Base-by-base conservation (phyloP, 1,140 invertebrate species). In the Drosophila navojoa region DNA sequence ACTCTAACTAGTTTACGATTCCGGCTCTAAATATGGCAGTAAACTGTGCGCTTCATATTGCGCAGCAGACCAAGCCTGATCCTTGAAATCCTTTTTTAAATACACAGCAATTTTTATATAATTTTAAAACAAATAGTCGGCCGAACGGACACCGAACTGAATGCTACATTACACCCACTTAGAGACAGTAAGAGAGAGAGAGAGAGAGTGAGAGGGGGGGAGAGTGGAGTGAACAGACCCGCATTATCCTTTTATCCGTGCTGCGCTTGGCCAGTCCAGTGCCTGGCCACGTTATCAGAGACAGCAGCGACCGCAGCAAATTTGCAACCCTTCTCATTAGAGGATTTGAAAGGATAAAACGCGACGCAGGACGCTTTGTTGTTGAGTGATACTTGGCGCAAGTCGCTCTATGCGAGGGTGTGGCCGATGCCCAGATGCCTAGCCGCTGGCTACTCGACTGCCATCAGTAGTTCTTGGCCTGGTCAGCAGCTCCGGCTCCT, bases 301-400 rank as follows among this genome's bases (percentile, higher is more conserved):
- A 75, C 61, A 79, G 75, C 82, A 72, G 72, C 76, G 76, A 89
- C 85, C 84, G 76, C 84, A 87, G 77, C 73, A 80, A 78, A 81
- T 81, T 81, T 85, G 59, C 79, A 91, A 91, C 90, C 90, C 90
- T 91, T 90, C 90, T 91, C 90, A 91, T 91, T 91, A 91, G 75
- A 91, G 90, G 90, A 91, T 91, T 91, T 84, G 71, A 74, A 90
- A 87, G 84, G 84, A 89, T 84, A 84, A 84, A 89, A 74, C 84
- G 73, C 84, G 80, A 76, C 44, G 77, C 80, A 79, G 45, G 62
- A 42, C 63, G 71, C 84, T 89, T 70, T 89, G 80, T 75, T 84
- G 79, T 80, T 84, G 84, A 82, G 79, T 89, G 84, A 89, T 87
- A 89, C 82, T 79, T 77, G 67, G 71, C 78, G 71, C 50, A 79